Evolutionary conservation across 1,140 invertebrate species (phyloP), one percentile per base, ranked within the genome.

Genomic region (Whitmania pigra): DNA sequence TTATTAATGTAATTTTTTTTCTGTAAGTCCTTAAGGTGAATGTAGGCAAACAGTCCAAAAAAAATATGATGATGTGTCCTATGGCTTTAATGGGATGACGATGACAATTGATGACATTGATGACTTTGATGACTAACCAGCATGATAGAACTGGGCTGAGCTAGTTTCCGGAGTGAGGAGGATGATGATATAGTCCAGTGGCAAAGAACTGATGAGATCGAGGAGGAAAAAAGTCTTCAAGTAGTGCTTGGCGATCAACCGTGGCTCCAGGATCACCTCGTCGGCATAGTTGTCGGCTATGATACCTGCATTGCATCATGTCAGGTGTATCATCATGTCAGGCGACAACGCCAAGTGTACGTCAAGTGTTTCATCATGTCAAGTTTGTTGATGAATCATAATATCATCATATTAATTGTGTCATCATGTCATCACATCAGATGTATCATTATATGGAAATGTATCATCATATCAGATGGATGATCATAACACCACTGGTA

Each of bases 221-320:
- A 98, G 88, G 87, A 97, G 95, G 87, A 98, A 98, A 94, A 94
- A 97, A 78, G 93, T 94, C 85, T 90, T 91, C 83, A 97, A 87
- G 86, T 98, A 98, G 86, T 96, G 92, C 85, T 91, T 93, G 76
- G 94, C 94, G 84, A 98, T 98, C 84, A 93, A 86, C 85, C 94
- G 95, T 77, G 94, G 94, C 85, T 97, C 94, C 84, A 97, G 87
- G 84, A 97, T 97, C 82, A 98, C 82, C 76, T 83, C 94, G 71
- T 83, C 94, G 85, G 96, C 93, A 78, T 93, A 92, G 86, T 97
- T 95, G 86, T 97, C 94, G 86, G 95, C 90, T 89, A 97, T 96
- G 85, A 97, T 95, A 86, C 94, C 94, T 97, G 86, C 11, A 31
- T 57, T 9, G 54, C 25, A 25, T 25, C 20, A n/a, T 25, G 31